A percentile compares a stretch with the other conserved stretches of the same genome.
phyloP scores from a whole-genome alignment of 2,113 vertebrate genomes.

The Jaculus jaculus region DNA sequence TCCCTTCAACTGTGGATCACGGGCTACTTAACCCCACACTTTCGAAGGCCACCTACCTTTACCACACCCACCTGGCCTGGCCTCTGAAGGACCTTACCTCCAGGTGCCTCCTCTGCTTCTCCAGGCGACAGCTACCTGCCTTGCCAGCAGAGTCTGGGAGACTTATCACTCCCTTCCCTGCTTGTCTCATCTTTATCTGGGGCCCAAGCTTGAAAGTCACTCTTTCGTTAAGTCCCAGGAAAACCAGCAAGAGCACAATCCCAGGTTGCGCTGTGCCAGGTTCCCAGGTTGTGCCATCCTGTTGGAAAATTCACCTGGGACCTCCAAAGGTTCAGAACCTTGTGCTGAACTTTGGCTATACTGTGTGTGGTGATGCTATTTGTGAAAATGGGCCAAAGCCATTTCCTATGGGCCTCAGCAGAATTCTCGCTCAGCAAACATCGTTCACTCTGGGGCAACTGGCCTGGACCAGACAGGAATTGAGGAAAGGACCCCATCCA shows the following conservation, averaged over 20 bases:
- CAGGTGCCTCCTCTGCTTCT: neutral
- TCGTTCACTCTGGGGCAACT: rapidly evolving
- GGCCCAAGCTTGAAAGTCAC: neutral
- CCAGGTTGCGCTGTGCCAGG: no score
- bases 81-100: constrained; percentile 52
- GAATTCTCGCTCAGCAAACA: rapidly evolving
- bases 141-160: neutral
- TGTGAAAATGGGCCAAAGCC: no score
- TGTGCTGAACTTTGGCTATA: neutral
- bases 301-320: neutral
- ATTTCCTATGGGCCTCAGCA: neutral
- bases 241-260: neutral
- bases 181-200: neutral
- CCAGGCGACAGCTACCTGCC: constrained; percentile 3
- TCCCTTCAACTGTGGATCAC: constrained; percentile 67
- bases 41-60: constrained; percentile 63
- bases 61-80: constrained; percentile 61
- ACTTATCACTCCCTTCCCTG: neutral
- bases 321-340: neutral
- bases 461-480: neutral
- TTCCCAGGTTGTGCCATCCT: no score
- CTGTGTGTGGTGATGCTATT: neutral
- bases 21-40: constrained; percentile 56
- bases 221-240: neutral
- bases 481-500: neutral